phyloP scores from a whole-genome alignment of 2,797 vertebrate genomes.

The Momotus momota region DNA sequence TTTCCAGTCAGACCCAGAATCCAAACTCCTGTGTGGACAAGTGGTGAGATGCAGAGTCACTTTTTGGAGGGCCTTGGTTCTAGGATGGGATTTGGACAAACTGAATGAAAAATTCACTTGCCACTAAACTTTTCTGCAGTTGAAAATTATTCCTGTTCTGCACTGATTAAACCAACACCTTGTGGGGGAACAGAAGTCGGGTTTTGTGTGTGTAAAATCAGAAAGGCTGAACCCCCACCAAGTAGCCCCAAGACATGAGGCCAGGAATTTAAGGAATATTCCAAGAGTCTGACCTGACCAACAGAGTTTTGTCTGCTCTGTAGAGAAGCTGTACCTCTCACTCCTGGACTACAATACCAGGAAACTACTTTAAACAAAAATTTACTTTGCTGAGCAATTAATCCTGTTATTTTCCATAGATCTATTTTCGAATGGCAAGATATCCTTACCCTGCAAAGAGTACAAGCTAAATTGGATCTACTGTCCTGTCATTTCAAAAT shows the following conservation, averaged over 20 bases:
- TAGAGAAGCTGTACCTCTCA: background rate
- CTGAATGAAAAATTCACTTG: background rate
- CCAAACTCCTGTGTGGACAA: background rate
- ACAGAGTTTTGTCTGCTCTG: background rate
- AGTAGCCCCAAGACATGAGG: background rate
- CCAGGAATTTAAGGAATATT: background rate
- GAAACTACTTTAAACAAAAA: background rate
- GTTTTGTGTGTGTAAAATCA: background rate
- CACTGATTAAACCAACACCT: background rate
- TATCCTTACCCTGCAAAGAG: background rate
- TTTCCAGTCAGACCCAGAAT: background rate
- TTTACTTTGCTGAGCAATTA: background rate
- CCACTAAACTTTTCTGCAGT: background rate
- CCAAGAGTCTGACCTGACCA: background rate
- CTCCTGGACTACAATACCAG: background rate
- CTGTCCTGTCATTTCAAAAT: background rate
- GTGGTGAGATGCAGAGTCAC: background rate
- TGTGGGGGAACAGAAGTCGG: background rate
- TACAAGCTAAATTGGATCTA: background rate
- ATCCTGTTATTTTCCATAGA: background rate
- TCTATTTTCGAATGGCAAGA: background rate
- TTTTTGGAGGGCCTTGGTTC: background rate
- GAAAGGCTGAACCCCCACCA: accelerated
- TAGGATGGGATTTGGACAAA: background rate
- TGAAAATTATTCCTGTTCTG: background rate